Base-by-base conservation (phyloP, 2,113 vertebrate genomes). In the Capricornis sumatraensis region DNA sequence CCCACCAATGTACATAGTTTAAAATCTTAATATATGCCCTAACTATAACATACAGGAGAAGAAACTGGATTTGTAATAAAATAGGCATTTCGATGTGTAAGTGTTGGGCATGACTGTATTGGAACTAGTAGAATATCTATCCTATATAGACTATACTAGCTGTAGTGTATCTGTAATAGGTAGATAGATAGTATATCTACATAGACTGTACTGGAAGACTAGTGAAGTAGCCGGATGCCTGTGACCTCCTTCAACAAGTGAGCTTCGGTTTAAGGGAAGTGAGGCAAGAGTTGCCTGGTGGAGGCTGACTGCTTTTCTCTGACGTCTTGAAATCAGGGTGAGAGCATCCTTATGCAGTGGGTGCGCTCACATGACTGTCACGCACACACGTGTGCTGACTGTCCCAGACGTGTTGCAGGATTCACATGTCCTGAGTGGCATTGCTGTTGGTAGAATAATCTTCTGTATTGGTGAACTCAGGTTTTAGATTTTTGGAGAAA, bases 401-500 rank as follows among this genome's bases (percentile, higher is more conserved):
- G 50, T 27, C 30, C 27, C 1, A 85, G 5, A 47, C 25, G 9
- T 27, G 7, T 84, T 89, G 36, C 53, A 19, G 55, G 53, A 83
- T 64, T 95, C 25, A 87, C 7, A 28, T 74, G 47, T 82, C 14
- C 16, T 79, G 53, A 91, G 36, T 58, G 28, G 30, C 11, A 10
- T 85, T 92, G 43, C 40, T 92, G 7, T 89, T 93, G 87, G 53
- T 97, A 88, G 86, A 87, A 53, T 88, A 86, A n/a, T 52, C 64
- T 96, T 91, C 60, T 89, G 43, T 89, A 57, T 14, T 57, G 50
- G 45, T 53, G 71, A 95, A 82, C 9, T 45, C 81, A 71, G 12
- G 11, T 91, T 93, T 95, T 87, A 47, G 92, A 83, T 17, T 94
- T 89, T 36, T 94, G 50, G 81, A 88, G 62, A 93, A 96, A 58